Evolutionary conservation across 2,888 invertebrate species (phyloP), one percentile per base, ranked within the genome.

Genomic region (Macrophya annulata): DNA sequence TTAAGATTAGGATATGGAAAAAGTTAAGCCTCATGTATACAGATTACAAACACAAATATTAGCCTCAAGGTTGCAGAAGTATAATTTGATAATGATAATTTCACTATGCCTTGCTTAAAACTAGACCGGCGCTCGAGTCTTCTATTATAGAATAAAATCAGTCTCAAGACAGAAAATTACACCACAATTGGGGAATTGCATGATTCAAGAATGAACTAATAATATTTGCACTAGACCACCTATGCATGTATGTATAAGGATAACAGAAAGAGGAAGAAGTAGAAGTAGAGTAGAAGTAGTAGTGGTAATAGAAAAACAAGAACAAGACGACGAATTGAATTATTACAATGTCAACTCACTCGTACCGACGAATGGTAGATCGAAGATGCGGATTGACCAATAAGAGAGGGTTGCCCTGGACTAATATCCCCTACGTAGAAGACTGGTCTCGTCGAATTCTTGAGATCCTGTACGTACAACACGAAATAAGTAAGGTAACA

Each of bases 371-470:
- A 89, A 88, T 92, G 91, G 89, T 91, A 93, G 86, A 93, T 89
- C 45, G 92, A 91, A 87, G 93, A 88, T 85, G 90, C 85, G 74
- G 87, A 91, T 82, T 91, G 90, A 87, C 92, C 92, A 71, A 90
- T 90, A 76, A 92, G 89, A 74, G 89, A 89, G 72, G 91, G 89
- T 82, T 91, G 92, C 43, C 90, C 91, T 1, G 90, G 88, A 85
- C 89, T 92, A 55, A 92, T 89, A 72, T 93, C 93, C n/a, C 93
- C 93, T 92, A 93, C 92, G 87, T 93, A 93, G 87, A 93, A 93
- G 68, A 93, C 89, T 84, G 93, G 93, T 87, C 93, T 91, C 79
- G 88, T 92, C 55, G 93, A 91, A 88, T 90, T 93, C 89, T 91
- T 91, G 88, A 93, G 92, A 89, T 92, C 93, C 93, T 93, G 79